Evolutionary conservation across 1,140 invertebrate genomes (phyloP).

Genomic region (Plectrocnemia conspersa): DNA sequence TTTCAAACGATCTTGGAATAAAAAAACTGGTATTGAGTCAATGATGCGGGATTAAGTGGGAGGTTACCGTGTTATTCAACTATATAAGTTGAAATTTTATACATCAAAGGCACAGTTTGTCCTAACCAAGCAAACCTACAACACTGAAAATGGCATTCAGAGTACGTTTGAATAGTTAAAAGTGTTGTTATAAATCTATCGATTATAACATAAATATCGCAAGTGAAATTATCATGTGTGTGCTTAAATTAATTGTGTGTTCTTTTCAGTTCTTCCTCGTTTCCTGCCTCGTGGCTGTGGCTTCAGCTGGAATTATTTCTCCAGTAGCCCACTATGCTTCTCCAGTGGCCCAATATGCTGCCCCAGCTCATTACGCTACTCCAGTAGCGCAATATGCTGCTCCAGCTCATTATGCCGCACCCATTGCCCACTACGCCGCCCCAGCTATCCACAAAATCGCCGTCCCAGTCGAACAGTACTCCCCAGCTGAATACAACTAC

Average conservation of each 20-base stretch:
- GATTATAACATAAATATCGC: too few relatives aligned
- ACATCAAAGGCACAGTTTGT: slow-evolving; percentile 26
- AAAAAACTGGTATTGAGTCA: background rate
- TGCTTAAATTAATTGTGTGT: background rate
- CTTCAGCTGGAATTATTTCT: slow-evolving; percentile 20
- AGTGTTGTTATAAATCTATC: too few relatives aligned
- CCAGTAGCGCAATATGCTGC: slow-evolving; percentile 34
- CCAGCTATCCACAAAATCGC: slow-evolving; percentile 8
- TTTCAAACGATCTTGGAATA: background rate
- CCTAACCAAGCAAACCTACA: slow-evolving; percentile 9
- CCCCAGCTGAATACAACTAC: slow-evolving; percentile 50
- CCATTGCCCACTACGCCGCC: slow-evolving; percentile 31
- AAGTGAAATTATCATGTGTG: too few relatives aligned
- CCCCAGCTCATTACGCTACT: slow-evolving; percentile 36
- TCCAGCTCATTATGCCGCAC: slow-evolving; percentile 12
- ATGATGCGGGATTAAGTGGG: too few relatives aligned
- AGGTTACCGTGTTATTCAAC: too few relatives aligned
- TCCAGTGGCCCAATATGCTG: slow-evolving; percentile 37
- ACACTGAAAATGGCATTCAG: slow-evolving; percentile 33
- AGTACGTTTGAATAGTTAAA: slow-evolving; percentile 13
- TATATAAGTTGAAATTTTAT: background rate
- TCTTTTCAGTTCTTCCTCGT: slow-evolving; percentile 19
- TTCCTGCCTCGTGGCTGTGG: slow-evolving; percentile 20
- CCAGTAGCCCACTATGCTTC: background rate
- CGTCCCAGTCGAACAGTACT: slow-evolving; percentile 27